Percentiles rank a stretch among this genome's conserved stretches.
These are phyloP conservation scores for Salminus brasiliensis DNA, from an alignment of 2,113 vertebrate species.

Conservation along the genomic window DNA sequence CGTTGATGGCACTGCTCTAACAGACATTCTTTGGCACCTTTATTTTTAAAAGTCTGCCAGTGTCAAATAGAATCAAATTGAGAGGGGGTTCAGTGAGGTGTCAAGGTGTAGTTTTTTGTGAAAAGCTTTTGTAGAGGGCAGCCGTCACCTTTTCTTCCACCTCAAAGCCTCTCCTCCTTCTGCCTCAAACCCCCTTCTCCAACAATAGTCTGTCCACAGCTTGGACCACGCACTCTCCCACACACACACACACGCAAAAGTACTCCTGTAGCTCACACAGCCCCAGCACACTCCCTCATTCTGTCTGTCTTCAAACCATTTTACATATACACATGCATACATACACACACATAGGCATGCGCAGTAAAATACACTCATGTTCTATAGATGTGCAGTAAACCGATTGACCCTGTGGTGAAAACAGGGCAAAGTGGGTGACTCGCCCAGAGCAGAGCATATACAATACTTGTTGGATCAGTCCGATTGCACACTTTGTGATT, in stretches of 20 bases:
- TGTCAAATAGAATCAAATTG: background rate
- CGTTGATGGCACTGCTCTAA: background rate
- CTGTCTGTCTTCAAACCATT: background rate
- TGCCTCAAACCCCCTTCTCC: background rate
- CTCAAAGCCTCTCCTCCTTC: background rate
- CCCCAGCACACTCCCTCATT: background rate
- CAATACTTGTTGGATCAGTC: background rate
- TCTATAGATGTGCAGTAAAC: background rate
- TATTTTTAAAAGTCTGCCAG: background rate
- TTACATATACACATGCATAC: background rate
- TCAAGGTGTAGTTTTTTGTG: background rate
- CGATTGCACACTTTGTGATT: background rate
- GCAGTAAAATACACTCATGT: background rate
- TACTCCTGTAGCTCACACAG: background rate
- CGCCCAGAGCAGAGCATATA: background rate
- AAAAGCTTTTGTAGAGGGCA: background rate
- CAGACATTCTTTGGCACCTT: background rate
- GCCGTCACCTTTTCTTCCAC: background rate
- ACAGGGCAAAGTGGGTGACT: background rate
- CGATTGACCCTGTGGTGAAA: background rate
- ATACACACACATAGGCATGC: background rate
- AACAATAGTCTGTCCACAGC: conserved; percentile 20
- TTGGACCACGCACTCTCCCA: background rate
- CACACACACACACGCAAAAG: background rate
- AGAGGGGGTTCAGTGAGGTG: background rate